These are phyloP conservation scores for Procapra przewalskii DNA, from an alignment of 2,113 vertebrate species.

Conservation along the genomic window DNA sequence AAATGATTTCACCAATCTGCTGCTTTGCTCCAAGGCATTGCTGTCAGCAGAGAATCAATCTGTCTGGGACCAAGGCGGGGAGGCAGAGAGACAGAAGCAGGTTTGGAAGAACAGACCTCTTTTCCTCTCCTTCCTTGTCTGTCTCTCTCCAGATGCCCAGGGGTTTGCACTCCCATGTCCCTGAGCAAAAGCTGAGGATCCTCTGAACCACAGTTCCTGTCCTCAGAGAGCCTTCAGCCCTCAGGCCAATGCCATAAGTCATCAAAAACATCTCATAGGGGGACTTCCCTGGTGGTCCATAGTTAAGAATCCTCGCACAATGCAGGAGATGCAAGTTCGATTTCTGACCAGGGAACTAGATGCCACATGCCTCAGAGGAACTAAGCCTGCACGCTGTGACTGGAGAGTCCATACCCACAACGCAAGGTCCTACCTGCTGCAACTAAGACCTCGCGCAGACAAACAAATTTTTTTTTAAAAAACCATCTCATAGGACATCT, in stretches of 20 bases:
- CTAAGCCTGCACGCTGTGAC: not conserved
- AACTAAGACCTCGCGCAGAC: not conserved
- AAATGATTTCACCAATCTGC: constrained; percentile 72
- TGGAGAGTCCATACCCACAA: not conserved
- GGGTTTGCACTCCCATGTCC: fast-evolving
- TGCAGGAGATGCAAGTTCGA: not conserved
- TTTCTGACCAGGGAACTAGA: not conserved
- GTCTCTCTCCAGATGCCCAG: not conserved
- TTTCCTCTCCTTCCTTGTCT: not conserved
- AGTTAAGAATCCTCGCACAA: not conserved
- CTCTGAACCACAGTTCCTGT: not conserved
- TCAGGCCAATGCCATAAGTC: not conserved
- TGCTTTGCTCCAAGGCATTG: constrained; percentile 68
- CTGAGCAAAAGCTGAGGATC: not conserved
- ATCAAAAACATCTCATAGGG: not conserved
- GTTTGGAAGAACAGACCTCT: not conserved
- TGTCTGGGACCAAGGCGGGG: not conserved
- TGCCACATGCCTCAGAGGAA: not conserved
- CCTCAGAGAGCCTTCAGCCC: not conserved
- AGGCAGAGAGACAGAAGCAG: not conserved
- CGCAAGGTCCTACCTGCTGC: not conserved
- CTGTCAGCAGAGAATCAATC: constrained; percentile 43
- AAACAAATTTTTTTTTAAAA: not conserved
- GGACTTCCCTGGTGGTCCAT: not conserved
- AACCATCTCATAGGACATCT: not conserved